Evolutionary conservation across 2,888 invertebrate genomes (phyloP).

Genomic region (Acanthosepion lycidas): DNA sequence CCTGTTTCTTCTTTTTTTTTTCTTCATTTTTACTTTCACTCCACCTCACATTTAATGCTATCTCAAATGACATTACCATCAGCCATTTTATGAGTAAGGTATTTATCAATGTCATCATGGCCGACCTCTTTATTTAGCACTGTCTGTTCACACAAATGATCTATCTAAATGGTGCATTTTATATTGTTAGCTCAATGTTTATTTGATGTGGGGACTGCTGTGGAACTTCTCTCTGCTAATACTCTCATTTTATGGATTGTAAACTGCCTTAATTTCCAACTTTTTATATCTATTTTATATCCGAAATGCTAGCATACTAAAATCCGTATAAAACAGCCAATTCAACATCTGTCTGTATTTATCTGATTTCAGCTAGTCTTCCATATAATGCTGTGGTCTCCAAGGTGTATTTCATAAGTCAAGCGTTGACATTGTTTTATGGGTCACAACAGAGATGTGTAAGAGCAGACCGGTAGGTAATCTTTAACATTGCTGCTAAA

Average conservation of each 20-base stretch:
- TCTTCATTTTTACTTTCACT: not conserved
- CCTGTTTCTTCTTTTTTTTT: not conserved
- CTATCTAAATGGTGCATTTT: not conserved
- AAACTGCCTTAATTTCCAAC: constrained; percentile 33
- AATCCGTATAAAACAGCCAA: constrained; percentile 14
- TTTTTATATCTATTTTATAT: not conserved
- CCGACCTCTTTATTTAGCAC: not conserved
- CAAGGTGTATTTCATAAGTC: constrained; percentile 12
- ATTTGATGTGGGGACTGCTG: not conserved
- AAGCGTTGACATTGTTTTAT: constrained; percentile 4
- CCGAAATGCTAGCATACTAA: not conserved
- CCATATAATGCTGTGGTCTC: constrained; percentile 4
- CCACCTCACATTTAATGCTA: not conserved
- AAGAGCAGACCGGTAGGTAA: not conserved
- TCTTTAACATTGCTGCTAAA: constrained; percentile 5
- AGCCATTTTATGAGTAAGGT: not conserved
- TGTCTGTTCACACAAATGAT: not conserved
- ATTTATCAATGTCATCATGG: constrained; percentile 14
- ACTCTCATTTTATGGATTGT: not conserved
- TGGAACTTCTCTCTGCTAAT: constrained; percentile 33
- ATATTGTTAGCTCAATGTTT: constrained; percentile 18
- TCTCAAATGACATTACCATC: not conserved
- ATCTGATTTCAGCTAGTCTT: not conserved
- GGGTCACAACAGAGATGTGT: not conserved
- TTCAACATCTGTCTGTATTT: not conserved